Base-by-base conservation (phyloP, 2,797 vertebrate genomes). In the Rhinatrema bivittatum region DNA sequence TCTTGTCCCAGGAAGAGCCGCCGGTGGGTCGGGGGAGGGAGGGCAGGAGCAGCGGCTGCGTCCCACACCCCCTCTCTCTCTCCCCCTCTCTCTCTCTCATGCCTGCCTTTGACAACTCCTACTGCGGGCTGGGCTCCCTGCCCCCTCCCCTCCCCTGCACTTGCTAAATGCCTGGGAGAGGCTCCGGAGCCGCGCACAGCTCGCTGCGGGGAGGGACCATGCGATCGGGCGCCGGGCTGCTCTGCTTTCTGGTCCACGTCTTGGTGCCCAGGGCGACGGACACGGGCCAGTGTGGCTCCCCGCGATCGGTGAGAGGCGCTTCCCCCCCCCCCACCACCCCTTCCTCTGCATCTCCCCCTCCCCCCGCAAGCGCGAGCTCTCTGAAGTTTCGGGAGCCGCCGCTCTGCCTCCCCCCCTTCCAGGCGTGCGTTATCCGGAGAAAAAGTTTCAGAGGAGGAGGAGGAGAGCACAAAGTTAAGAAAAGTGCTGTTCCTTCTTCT, bases 271-370 rank as follows among this genome's bases (percentile, higher is more conserved):
- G 68, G 20, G 83, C 64, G 60, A 80, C 87, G 57, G 64, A 79
- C 68, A 81, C 81, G 48, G 79, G 70, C 68, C 84, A 86, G 53
- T 94, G 91, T 69, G 85, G 80, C 62, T 48, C 77, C 41, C 88
- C 89, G 11, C 78, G 76, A 74, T 79, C 85, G 89, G 91, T 94
- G 78, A 93, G 91, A 87, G 37, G 42, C 15, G 15, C 9, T 18
- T 28, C 21, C 36, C 17, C 5, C 14, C 19, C 46, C 39, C 17
- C 22, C 12, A 32, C 9, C 26, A 20, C 20, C 32, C 13, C 38
- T 3, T 5, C 10, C 17, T 20, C 25, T 25, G 25, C 8, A 9
- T n/a, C n/a, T n/a, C n/a, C n/a, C n/a, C n/a, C n/a, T n/a, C n/a
- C n/a, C n/a, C n/a, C n/a, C n/a, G n/a, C n/a, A n/a, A n/a, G n/a